These are phyloP conservation scores for Hemicentrotus pulcherrimus DNA, from an alignment of 35 echinoderm and acorn worm genomes.

Conservation along the genomic window DNA sequence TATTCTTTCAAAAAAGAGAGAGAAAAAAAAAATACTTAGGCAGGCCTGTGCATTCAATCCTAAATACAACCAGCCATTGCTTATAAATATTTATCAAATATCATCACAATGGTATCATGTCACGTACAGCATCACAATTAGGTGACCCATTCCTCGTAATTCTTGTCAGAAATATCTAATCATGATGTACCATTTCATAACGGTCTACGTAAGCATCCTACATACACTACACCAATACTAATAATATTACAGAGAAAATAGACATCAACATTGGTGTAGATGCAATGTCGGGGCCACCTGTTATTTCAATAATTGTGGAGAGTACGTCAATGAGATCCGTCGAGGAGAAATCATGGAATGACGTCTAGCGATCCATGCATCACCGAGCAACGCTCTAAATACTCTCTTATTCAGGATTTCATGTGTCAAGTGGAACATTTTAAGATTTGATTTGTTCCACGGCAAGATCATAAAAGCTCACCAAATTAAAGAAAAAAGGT, in stretches of 20 bases:
- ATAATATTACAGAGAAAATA: not conserved
- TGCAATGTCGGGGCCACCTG: not conserved
- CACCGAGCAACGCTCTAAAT: not conserved
- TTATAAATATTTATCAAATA: conserved; percentile 15
- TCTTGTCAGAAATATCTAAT: not conserved
- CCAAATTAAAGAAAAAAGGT: no score
- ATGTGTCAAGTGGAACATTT: conserved; percentile 2
- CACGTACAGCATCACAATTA: not conserved
- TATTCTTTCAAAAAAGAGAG: no score
- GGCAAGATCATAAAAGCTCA: no score
- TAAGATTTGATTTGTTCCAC: no score
- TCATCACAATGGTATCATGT: not conserved
- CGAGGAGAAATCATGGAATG: not conserved
- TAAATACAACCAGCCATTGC: not conserved
- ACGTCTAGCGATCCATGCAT: not conserved
- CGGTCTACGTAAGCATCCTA: not conserved
- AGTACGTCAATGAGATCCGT: not conserved
- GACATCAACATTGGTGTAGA: not conserved
- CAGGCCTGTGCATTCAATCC: not conserved
- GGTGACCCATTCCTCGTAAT: not conserved
- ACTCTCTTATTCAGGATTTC: not conserved
- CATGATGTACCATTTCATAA: not conserved
- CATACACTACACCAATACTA: not conserved
- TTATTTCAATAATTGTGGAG: conserved; percentile 5
- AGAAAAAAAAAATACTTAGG: not conserved